Base-by-base conservation (phyloP, 2,113 vertebrate species). In the Sapayoa aenigma region DNA sequence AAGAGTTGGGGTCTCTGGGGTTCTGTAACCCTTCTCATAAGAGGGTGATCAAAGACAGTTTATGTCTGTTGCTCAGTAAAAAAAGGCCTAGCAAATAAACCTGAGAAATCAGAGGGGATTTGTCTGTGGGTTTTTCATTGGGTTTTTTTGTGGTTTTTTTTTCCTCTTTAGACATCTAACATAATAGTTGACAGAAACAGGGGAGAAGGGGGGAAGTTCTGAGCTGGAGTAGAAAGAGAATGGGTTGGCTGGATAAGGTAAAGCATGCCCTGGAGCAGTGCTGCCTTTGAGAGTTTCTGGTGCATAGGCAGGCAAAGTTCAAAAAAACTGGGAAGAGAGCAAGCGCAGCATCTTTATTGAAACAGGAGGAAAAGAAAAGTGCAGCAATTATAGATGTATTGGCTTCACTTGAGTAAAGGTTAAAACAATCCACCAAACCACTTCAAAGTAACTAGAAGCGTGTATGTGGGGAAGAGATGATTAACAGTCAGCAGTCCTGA, bases 401-500 rank as follows among this genome's bases (percentile, higher is more conserved):
- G 14, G 47, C 42, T 92, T 96, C 24, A 63, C 22, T 47, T 67
- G 39, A 39, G 27, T 81, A 63, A 81, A 81, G 44, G 79, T 80
- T 93, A 58, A 84, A 88, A 84, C 30, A 92, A 71, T 55, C 55
- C 49, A 71, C 50, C 35, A 74, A 94, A 89, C 80, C 76, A 81
- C 84, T 92, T 96, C 91, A 93, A 81, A 92, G 91, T 86, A 71
- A 35, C 55, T 30, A 49, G 33, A 41, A 88, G 16, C 58, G 23
- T 53, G 23, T 46, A 22, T 42, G 46, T 23, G 39, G 4, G 53
- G 35, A 96, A 55, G 65, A 93, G 68, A 60, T 44, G 60, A 89
- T 94, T 90, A 94, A 89, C 33, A 96, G 55, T 65, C 75, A 85
- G 55, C 68, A 87, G 73, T 67, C 80, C 69, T 65, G 56, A 94